These are phyloP conservation scores for Sorex fumeus DNA, from an alignment of 2,113 vertebrate species.

Conservation along the genomic window DNA sequence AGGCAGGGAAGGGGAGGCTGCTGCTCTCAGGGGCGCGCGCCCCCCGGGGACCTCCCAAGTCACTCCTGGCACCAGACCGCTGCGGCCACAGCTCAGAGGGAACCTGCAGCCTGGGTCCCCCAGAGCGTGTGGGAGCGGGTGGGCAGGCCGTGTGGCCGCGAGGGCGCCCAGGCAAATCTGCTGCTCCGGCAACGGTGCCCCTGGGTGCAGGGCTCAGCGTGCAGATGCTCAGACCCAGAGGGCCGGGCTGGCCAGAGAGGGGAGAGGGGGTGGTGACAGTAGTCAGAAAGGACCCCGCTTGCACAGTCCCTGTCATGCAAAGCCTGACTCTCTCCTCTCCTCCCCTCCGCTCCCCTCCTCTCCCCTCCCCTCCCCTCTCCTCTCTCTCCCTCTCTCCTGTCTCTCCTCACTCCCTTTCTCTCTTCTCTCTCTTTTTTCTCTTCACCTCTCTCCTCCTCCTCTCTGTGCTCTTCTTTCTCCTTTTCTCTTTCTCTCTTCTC, in stretches of 20 bases:
- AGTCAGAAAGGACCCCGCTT: not conserved
- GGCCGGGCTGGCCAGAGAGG: not conserved
- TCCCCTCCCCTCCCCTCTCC: too few relatives aligned
- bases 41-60: constrained; percentile 17
- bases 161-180: constrained; percentile 82
- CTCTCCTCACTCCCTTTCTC: too few relatives aligned
- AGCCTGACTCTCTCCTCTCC: not conserved
- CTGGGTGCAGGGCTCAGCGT: not conserved
- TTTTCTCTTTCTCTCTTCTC: too few relatives aligned
- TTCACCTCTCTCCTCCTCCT: too few relatives aligned
- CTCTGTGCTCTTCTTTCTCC: too few relatives aligned
- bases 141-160: constrained; percentile 58
- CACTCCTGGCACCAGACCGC: constrained; percentile 30
- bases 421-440: too few relatives aligned
- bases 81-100: constrained; percentile 50
- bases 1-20: not conserved
- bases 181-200: constrained; percentile 71
- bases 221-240: not conserved
- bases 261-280: not conserved
- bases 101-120: constrained; percentile 34
- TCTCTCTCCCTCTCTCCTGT: too few relatives aligned
- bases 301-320: not conserved
- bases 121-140: constrained; percentile 66
- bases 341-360: too few relatives aligned
- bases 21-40: constrained; percentile 19